phyloP scores from a whole-genome alignment of 2,888 invertebrate species.

The Epiperipatus broadwayi region DNA sequence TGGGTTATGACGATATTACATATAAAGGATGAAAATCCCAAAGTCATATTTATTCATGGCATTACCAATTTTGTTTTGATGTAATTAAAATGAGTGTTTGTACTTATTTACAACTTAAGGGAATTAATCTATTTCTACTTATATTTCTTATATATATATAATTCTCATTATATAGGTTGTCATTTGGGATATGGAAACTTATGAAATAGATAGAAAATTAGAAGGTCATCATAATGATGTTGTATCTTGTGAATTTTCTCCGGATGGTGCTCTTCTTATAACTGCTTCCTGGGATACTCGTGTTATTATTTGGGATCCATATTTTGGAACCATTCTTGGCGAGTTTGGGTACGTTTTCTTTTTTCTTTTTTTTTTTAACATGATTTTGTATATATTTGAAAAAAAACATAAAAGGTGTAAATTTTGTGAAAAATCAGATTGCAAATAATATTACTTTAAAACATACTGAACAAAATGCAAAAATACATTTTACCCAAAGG shows the following conservation, averaged over 20 bases:
- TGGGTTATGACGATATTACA: no score
- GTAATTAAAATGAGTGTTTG: no score
- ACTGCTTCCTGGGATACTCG: constrained; percentile 35
- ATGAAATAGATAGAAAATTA: constrained; percentile 22
- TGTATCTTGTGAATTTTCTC: constrained; percentile 31
- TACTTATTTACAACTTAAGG: no score
- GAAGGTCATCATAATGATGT: constrained; percentile 34
- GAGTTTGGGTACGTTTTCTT: constrained; percentile 4
- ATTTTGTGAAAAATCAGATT: background rate
- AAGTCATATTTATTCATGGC: no score
- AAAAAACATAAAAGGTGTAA: constrained; percentile 16
- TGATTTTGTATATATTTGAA: constrained; percentile 13
- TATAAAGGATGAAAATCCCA: no score
- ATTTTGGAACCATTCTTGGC: constrained; percentile 23
- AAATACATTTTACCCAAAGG: no score
- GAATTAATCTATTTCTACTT: no score
- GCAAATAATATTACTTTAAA: no score
- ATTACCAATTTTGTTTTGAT: no score
- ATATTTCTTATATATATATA: no score
- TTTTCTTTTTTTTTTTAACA: constrained; percentile 9
- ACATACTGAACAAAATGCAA: no score
- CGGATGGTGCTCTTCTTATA: constrained; percentile 34
- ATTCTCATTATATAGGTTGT: constrained; percentile 30
- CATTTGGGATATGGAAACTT: constrained; percentile 29
- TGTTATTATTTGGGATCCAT: constrained; percentile 34